A percentile compares a stretch with the other conserved stretches of the same genome.
Conservation (phyloP, 2,113 vertebrate species). For the Callopanchax toddi region DNA sequence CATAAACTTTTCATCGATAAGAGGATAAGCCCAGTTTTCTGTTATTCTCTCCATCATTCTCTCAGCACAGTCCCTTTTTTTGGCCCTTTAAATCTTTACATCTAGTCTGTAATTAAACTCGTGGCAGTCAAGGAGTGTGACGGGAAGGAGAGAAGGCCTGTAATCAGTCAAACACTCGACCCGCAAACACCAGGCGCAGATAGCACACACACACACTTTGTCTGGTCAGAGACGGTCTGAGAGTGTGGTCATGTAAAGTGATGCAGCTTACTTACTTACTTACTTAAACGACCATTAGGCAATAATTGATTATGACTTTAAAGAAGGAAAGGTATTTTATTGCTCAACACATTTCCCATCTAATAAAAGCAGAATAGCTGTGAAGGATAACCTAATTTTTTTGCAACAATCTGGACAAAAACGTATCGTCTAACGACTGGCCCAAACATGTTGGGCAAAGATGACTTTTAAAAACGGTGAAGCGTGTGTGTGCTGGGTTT, state of each 20-base stretch:
- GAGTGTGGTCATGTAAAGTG: no score
- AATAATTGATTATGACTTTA: no score
- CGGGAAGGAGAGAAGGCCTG: slow-evolving; percentile 16
- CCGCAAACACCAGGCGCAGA: slow-evolving; percentile 35
- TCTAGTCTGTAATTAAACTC: slow-evolving; percentile 48
- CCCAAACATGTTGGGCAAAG: not conserved
- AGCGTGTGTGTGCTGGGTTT: slow-evolving; percentile 2
- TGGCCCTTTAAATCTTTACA: slow-evolving; percentile 24
- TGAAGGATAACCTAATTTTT: no score
- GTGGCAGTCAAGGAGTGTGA: slow-evolving; percentile 8
- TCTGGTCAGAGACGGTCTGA: no score
- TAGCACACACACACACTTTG: slow-evolving; percentile 19
- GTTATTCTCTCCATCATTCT: not conserved
- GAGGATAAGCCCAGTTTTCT: not conserved
- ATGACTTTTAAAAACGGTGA: slow-evolving; percentile 5
- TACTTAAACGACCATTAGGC: no score
- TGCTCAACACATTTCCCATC: no score
- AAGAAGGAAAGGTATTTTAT: no score
- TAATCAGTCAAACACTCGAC: slow-evolving; percentile 48
- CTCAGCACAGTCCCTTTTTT: not conserved
- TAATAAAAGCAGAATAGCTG: no score
- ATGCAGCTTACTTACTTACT: no score
- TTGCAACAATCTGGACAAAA: no score
- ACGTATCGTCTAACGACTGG: not conserved
- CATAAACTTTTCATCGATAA: not conserved